phyloP scores from a whole-genome alignment of 2,888 invertebrate species.

The Diplolepis rosae region DNA sequence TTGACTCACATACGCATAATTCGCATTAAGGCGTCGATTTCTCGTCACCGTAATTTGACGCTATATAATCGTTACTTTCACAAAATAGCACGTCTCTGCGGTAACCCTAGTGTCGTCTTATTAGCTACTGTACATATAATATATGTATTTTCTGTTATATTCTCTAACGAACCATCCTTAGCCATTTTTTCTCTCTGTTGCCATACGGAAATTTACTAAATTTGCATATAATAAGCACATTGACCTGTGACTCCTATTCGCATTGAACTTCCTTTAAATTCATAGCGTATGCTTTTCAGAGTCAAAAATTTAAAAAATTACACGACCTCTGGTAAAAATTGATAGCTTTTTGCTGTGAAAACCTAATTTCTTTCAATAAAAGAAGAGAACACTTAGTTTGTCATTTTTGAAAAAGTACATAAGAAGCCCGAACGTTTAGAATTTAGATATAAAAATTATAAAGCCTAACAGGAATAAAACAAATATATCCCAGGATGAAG shows the following conservation, averaged over 20 bases:
- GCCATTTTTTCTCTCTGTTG: not conserved
- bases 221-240: conserved; percentile 20
- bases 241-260: not conserved
- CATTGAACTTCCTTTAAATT: not conserved
- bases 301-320: not conserved
- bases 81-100: conserved; percentile 18
- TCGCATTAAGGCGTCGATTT: conserved; percentile 1
- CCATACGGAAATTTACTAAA: not conserved
- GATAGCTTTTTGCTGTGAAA: not conserved
- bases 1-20: not conserved
- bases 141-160: not conserved
- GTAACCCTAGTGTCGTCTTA: conserved; percentile 26
- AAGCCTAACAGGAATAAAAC: no score
- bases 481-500: no score
- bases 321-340: not conserved
- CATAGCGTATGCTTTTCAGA: not conserved
- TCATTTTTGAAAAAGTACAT: not conserved
- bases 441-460: no score
- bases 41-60: conserved; percentile 1
- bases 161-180: not conserved
- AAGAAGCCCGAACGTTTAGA: not conserved
- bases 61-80: conserved; percentile 12
- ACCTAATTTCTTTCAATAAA: not conserved
- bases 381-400: not conserved
- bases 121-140: conserved; percentile 20